Percentiles rank a stretch among this genome's conserved stretches.
Evolutionary conservation across 2,888 invertebrate species (phyloP).

Genomic region (Heliconius ismenius): DNA sequence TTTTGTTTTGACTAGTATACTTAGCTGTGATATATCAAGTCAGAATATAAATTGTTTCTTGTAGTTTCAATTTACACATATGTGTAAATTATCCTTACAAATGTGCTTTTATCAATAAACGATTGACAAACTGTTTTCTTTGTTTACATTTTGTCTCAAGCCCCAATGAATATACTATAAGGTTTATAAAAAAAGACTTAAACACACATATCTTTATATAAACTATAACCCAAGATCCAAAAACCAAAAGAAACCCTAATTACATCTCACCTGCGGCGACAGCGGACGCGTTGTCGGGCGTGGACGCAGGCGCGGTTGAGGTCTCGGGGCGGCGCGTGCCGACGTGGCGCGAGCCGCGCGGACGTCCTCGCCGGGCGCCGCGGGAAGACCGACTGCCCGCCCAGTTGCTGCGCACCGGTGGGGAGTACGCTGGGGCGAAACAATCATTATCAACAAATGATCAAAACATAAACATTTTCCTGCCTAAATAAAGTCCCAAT

Average conservation of each 20-base stretch:
- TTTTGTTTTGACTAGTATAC: no score
- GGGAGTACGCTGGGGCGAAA: constrained; percentile 55
- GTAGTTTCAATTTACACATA: no score
- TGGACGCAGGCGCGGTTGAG: constrained; percentile 41
- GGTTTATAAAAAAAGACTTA: no score
- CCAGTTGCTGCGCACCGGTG: constrained; percentile 48
- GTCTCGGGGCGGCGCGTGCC: constrained; percentile 51
- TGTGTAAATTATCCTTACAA: no score
- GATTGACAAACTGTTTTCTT: no score
- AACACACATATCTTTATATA: background rate
- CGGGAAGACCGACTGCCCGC: constrained; percentile 50
- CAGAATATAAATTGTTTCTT: no score
- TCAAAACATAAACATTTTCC: background rate
- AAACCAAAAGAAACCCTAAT: background rate
- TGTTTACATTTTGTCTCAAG: no score
- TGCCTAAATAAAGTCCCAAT: constrained; percentile 49
- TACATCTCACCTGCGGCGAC: constrained; percentile 56
- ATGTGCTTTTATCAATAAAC: no score
- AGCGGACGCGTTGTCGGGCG: constrained; percentile 55
- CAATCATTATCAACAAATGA: background rate
- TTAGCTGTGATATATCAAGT: no score
- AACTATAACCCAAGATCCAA: background rate
- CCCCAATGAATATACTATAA: no score
- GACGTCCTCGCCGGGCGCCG: constrained; percentile 85
- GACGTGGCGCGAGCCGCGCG: constrained; percentile 85